These are phyloP conservation scores for Propithecus deckenii DNA, from an alignment of 2,797 vertebrate genomes.

Conservation along the genomic window DNA sequence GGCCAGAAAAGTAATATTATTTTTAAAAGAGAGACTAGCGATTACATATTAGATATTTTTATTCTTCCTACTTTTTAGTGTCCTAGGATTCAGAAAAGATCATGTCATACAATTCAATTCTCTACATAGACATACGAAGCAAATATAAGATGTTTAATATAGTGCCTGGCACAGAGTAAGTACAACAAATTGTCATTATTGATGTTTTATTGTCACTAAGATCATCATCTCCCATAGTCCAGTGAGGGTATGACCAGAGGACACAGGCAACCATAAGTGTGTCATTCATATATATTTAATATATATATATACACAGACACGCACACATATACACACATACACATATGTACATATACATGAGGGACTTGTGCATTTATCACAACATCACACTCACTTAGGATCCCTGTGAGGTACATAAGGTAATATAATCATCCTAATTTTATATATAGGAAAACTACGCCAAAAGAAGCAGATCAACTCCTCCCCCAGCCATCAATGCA, in stretches of 20 bases:
- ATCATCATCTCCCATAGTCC: neutral
- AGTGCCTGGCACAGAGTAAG: neutral
- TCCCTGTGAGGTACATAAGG: neutral
- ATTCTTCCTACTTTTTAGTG: neutral
- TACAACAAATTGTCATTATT: neutral
- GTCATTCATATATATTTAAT: neutral
- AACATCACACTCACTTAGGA: neutral
- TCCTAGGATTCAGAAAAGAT: neutral
- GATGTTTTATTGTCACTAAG: neutral
- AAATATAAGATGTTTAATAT: neutral
- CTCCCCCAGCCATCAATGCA: neutral
- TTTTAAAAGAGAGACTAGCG: neutral
- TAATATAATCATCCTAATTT: neutral
- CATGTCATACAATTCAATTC: neutral
- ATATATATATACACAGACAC: too few relatives aligned
- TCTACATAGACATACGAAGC: neutral
- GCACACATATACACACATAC: too few relatives aligned
- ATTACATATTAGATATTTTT: constrained; percentile 13
- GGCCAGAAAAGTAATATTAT: neutral
- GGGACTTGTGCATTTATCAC: neutral
- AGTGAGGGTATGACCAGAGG: neutral
- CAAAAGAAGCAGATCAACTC: neutral
- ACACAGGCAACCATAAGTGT: neutral
- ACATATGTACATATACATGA: neutral
- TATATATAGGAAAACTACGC: neutral